A percentile compares a stretch with the other conserved stretches of the same genome.
These are phyloP conservation scores for Corbicula japonica DNA, from an alignment of 2,888 invertebrate species.

Conservation along the genomic window DNA sequence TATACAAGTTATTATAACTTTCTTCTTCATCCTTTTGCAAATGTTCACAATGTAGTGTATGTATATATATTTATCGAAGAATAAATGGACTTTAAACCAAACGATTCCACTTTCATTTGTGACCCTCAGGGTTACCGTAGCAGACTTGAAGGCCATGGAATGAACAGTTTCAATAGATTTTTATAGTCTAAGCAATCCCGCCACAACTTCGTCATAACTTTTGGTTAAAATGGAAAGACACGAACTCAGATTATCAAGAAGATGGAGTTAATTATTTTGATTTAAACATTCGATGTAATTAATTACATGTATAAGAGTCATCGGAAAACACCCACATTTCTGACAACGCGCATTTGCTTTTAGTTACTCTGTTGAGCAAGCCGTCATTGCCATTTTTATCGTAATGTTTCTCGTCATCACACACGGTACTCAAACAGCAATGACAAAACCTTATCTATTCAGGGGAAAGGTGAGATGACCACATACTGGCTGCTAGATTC, in stretches of 20 bases:
- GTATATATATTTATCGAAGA: neutral
- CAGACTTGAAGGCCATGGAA: too few species aligned
- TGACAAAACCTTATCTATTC: neutral
- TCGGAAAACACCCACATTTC: neutral
- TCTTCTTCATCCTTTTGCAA: neutral
- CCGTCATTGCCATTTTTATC: neutral
- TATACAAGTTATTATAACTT: neutral
- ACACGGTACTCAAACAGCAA: neutral
- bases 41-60: neutral
- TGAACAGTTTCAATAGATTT: too few species aligned
- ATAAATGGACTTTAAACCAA: neutral
- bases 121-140: too few species aligned
- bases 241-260: too few species aligned
- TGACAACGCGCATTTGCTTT: neutral
- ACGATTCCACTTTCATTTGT: neutral
- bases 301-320: neutral
- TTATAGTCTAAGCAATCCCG: too few species aligned
- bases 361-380: neutral
- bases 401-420: neutral
- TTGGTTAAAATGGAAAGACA: too few species aligned
- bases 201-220: too few species aligned
- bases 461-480: conserved; percentile 61
- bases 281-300: neutral
- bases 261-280: too few species aligned
- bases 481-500: conserved; percentile 52